phyloP scores from a whole-genome alignment of 2,888 invertebrate species.

The Eristalinus aeneus region DNA sequence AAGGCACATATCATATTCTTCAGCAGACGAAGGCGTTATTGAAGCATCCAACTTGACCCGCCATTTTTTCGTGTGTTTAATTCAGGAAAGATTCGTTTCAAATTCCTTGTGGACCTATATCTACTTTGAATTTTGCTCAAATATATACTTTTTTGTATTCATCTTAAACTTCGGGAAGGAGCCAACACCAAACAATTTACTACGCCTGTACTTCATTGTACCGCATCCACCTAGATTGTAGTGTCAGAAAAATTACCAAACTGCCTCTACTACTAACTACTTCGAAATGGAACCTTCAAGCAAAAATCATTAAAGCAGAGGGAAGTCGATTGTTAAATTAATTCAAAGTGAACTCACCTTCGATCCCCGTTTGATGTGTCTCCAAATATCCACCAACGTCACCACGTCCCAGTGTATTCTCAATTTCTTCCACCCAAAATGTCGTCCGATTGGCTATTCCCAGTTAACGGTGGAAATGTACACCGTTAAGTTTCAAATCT shows the following conservation, averaged over 20 bases:
- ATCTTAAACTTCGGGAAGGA: no score
- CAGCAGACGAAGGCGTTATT: neutral
- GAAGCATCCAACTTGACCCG: no score
- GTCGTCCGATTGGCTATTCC: neutral
- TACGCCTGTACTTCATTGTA: no score
- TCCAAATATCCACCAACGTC: neutral
- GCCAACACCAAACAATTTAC: no score
- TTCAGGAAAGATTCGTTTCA: no score
- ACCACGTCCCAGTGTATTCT: neutral
- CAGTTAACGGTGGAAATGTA: neutral
- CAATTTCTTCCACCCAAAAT: neutral
- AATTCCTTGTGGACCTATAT: no score
- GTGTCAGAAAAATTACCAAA: no score
- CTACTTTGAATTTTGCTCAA: no score
- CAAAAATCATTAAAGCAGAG: neutral
- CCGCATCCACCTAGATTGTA: no score
- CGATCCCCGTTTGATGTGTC: neutral
- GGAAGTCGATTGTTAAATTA: neutral
- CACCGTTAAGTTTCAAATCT: neutral
- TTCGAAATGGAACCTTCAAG: neutral
- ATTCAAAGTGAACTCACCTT: neutral
- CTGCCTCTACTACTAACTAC: no score
- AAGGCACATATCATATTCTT: neutral
- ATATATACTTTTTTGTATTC: no score
- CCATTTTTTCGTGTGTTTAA: no score